phyloP scores from a whole-genome alignment of 1,140 invertebrate species.

The Drosophila takahashii region DNA sequence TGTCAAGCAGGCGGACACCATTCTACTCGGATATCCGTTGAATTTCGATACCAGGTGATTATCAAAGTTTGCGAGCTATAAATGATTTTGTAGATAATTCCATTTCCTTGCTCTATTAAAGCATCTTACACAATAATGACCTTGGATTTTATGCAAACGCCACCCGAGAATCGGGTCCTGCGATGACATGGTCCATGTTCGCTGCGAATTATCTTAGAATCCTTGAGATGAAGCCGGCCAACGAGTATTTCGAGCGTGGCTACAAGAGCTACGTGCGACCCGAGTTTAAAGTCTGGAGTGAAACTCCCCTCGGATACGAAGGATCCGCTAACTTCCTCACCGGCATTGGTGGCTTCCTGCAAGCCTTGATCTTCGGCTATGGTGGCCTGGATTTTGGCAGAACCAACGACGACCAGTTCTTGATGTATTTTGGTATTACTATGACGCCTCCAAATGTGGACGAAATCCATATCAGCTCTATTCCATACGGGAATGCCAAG shows the following conservation, averaged over 20 bases:
- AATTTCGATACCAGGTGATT: conserved; percentile 85
- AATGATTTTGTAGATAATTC: neutral
- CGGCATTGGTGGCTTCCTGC: conserved; percentile 87
- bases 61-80: neutral
- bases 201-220: conserved; percentile 85
- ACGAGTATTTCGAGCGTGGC: conserved; percentile 85
- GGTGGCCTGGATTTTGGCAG: conserved; percentile 85
- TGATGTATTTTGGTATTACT: neutral
- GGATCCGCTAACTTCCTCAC: conserved; percentile 87
- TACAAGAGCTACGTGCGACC: conserved; percentile 86
- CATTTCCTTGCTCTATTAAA: neutral
- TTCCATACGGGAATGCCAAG: conserved; percentile 31
- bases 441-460: conserved; percentile 50
- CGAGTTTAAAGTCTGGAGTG: conserved; percentile 86
- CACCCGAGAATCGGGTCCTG: conserved; percentile 85
- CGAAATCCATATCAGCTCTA: conserved; percentile 39
- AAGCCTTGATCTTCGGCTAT: conserved; percentile 86
- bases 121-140: conserved; percentile 85
- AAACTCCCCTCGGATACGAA: conserved; percentile 84
- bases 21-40: conserved; percentile 86
- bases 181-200: conserved; percentile 88
- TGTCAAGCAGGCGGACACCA: conserved; percentile 87
- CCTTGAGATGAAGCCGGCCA: conserved; percentile 78
- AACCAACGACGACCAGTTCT: conserved; percentile 36
- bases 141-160: conserved; percentile 86